Conservation (phyloP, 1,140 invertebrate genomes). For the Hypothenemus hampei region DNA sequence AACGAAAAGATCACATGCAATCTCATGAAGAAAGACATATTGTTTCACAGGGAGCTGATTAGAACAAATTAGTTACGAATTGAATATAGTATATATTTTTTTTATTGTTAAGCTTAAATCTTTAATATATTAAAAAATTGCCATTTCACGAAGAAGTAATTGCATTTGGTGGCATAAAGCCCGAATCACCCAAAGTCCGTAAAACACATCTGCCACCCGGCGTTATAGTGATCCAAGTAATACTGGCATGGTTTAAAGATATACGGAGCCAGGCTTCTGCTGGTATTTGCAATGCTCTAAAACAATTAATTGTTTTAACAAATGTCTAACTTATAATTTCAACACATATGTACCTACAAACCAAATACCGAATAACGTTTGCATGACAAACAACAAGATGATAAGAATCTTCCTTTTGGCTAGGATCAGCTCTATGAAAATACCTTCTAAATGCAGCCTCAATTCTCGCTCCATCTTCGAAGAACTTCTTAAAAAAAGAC, state of each 20-base stretch:
- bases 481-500: slow-evolving; percentile 72
- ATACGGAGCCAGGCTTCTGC: slow-evolving; percentile 95
- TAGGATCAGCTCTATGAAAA: slow-evolving; percentile 80
- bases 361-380: slow-evolving; percentile 97
- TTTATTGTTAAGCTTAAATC: not conserved
- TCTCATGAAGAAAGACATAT: slow-evolving; percentile 31
- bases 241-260: slow-evolving; percentile 84
- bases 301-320: slow-evolving; percentile 32
- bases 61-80: not conserved
- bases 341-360: slow-evolving; percentile 91
- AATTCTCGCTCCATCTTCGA: slow-evolving; percentile 90
- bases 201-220: slow-evolving; percentile 83
- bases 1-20: slow-evolving; percentile 32
- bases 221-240: slow-evolving; percentile 85
- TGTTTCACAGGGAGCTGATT: not conserved
- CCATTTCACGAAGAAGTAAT: slow-evolving; percentile 41
- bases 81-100: not conserved
- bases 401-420: slow-evolving; percentile 79
- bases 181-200: slow-evolving; percentile 76
- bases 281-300: slow-evolving; percentile 93
- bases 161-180: slow-evolving; percentile 75
- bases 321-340: not conserved
- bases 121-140: not conserved
- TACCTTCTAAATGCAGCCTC: slow-evolving; percentile 94
- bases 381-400: slow-evolving; percentile 96